Evolutionary conservation across 2,113 vertebrate genomes (phyloP), one percentile per base, ranked within the genome.

Genomic region (Alexandromys fortis): DNA sequence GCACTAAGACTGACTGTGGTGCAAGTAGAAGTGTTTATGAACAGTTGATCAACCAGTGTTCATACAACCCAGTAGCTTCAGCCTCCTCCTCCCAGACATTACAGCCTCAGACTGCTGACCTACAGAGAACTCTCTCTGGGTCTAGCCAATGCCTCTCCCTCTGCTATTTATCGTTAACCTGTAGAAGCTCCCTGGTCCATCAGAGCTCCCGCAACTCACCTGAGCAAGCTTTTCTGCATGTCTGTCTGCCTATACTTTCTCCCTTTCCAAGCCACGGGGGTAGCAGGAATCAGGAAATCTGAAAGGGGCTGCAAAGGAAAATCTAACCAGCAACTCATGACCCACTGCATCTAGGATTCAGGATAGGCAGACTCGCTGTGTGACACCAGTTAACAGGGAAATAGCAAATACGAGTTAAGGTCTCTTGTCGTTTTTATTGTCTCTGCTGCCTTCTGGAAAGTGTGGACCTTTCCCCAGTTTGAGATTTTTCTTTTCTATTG

Each of bases 321-420:
- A 90, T 7, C 28, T 12, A 90, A 22, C 2, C 63, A 61, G 35
- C 78, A 96, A 61, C n/a, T 82, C 38, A 45, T 11, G 35, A 86
- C 4, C 75, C 38, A 33, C 26, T 58, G 13, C 82, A 88, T 87
- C 47, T 73, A 68, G 86, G 55, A 76, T 72, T 79, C 28, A 1
- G 19, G 52, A 3, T 28, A 75, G 26, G 70, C 75, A 33, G 16
- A 38, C 22, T 76, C 0, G 0, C 1, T 0, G 1, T 63, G 0
- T 87, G 49, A 78, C 24, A 70, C 8, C 49, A 81, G 33, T 42
- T 77, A 47, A 68, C 1, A 30, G 14, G 70, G 87, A 38, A 10
- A 42, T 72, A 28, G 63, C 67, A 90, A 89, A 61, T 45, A 35
- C 24, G 42, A 33, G 10, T 47, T 68, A 47, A 95, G 10, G 10